phyloP scores from a whole-genome alignment of 1,140 invertebrate genomes.

The Ephestia elutella region DNA sequence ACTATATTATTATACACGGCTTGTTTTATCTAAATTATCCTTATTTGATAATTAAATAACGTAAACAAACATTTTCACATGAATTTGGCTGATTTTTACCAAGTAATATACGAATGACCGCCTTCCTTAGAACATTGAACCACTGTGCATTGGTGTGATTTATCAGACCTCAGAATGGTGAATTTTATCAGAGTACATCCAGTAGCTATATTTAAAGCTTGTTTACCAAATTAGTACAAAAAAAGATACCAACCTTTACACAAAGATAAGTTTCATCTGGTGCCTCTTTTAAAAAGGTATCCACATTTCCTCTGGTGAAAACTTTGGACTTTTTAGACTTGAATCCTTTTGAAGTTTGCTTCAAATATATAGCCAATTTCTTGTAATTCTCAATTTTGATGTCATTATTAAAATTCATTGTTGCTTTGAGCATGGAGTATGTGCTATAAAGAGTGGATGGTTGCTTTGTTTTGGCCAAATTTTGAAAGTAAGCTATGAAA shows the following conservation, averaged over 20 bases:
- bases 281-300: not conserved
- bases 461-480: not conserved
- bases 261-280: not conserved
- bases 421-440: constrained; percentile 3
- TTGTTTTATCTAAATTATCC: too few species aligned
- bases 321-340: not conserved
- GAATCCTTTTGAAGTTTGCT: not conserved
- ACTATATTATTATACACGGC: too few species aligned
- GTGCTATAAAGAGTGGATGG: not conserved
- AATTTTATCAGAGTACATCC: too few species aligned
- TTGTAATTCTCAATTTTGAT: not conserved
- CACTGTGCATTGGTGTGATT: too few species aligned
- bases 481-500: not conserved
- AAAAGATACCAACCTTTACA: not conserved
- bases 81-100: too few species aligned
- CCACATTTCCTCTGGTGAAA: not conserved
- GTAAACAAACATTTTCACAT: too few species aligned
- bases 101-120: too few species aligned
- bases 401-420: not conserved
- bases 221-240: too few species aligned
- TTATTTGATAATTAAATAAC: too few species aligned
- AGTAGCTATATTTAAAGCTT: too few species aligned
- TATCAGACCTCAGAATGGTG: too few species aligned
- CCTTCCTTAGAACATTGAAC: too few species aligned
- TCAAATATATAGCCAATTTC: not conserved